phyloP scores from a whole-genome alignment of 2,888 invertebrate genomes.

The Eugnorisma glareosa region DNA sequence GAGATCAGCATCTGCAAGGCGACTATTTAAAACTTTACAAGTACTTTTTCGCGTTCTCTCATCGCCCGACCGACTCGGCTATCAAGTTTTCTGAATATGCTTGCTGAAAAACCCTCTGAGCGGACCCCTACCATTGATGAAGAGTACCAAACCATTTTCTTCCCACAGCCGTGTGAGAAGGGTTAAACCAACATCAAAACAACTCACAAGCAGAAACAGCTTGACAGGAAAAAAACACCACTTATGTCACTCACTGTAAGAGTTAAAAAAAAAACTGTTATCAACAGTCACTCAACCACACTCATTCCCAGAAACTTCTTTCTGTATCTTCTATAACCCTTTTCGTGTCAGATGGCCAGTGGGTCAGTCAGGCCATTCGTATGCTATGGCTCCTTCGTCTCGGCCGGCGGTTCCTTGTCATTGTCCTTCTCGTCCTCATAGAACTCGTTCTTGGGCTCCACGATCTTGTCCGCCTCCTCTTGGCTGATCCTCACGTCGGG shows the following conservation, averaged over 20 bases:
- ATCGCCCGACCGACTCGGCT: not conserved
- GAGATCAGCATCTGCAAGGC: constrained; percentile 6
- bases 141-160: not conserved
- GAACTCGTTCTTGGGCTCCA: constrained; percentile 96
- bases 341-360: constrained; percentile 80
- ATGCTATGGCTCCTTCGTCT: constrained; percentile 87
- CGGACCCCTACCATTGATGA: not conserved
- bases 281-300: constrained; percentile 21
- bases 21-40: not conserved
- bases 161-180: constrained; percentile 31
- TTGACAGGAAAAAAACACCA: not conserved
- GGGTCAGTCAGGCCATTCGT: constrained; percentile 77
- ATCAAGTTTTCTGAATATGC: not conserved
- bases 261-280: not conserved
- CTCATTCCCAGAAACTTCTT: constrained; percentile 67
- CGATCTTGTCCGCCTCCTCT: constrained; percentile 95
- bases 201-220: constrained; percentile 3
- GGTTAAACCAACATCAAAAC: constrained; percentile 39
- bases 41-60: not conserved
- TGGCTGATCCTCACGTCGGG: constrained; percentile 95
- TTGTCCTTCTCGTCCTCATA: constrained; percentile 97
- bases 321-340: constrained; percentile 70
- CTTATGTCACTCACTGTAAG: constrained; percentile 19
- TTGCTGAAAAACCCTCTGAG: not conserved
- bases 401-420: constrained; percentile 92